Base-by-base conservation (phyloP, 2,113 vertebrate species). In the Montifringilla adamsi region DNA sequence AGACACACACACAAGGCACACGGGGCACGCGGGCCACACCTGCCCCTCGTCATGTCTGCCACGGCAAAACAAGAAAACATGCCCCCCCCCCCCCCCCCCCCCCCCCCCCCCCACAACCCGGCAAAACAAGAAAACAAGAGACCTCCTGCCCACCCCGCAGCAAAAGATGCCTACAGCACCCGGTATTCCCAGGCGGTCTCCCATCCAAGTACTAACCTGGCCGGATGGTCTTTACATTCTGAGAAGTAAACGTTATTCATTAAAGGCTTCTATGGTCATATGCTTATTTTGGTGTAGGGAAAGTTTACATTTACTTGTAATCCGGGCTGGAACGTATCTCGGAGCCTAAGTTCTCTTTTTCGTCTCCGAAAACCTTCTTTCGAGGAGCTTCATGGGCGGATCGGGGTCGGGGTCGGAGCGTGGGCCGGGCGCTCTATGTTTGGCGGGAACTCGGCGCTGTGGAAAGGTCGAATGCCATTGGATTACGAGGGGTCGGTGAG, bases 261-360 rank as follows among this genome's bases (percentile, higher is more conserved):
- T 10, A 10, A 28, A 6, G 1, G 1, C 0, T 39, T 1, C 0
- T 39, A 1, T 18, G 2, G 2, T 4, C 5, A 4, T 3, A 5
- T 1, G 0, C 0, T 39, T 21, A 4, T 0, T 31, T 3, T 10
- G 1, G 0, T 31, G 2, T 0, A 13, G 0, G 2, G 7, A 2
- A 11, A 0, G 0, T 22, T 19, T 9, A 0, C 0, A 0, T 19
- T 7, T n/a, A 0, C 0, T 4, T 43, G 1, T 1, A 0, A 1
- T 0, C 0, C 1, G 2, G 1, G 0, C 0, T 1, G 0, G 0
- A 3, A 1, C 0, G 1, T 12, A 1, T 0, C 0, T 1, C 1
- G 1, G 1, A 7, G 1, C 1, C 0, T 6, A 0, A 3, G 1
- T 0, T 0, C 0, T 1, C 0, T 18, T 8, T 26, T 35, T 5